Evolutionary conservation across 2,797 vertebrate species (phyloP), one percentile per base, ranked within the genome.

Genomic region (Salarias fasciatus): DNA sequence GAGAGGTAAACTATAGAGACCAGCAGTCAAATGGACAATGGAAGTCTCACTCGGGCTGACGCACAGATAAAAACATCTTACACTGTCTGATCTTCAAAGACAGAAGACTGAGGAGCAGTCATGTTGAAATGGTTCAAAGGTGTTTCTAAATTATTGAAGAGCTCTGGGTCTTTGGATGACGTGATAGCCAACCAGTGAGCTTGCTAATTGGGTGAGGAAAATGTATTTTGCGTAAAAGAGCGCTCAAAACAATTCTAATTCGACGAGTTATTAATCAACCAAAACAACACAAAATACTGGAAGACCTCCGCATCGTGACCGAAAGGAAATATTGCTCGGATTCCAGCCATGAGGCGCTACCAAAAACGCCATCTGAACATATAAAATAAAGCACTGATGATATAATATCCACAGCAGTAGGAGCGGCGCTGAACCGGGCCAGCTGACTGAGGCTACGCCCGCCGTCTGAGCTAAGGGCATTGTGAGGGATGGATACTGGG

Each of bases 41-140:
- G 69, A 76, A 79, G 72, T 74, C 69, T 82, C 79, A 48, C 69
- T 66, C 42, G 56, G 29, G 11, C 73, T 65, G 77, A 69, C 15
- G 63, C 51, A 66, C 77, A 63, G 79, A 74, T 82, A 75, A 70
- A 90, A 88, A 84, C 75, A 86, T 85, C 86, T 86, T 84, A 79
- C 30, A 3, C 56, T 45, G 71, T 87, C 65, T 87, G 86, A 88
- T 85, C 79, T 83, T 85, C 83, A 91, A 89, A 90, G 78, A 85
- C 75, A 69, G 53, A 72, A 49, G 75, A 81, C 69, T 61, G 80
- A 86, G 72, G 77, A 85, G 69, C 75, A 75, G 77, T 79, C 82
- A 52, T 80, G 82, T 82, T 64, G 71, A 79, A 85, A 83, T 12
- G 47, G 73, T 82, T 83, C 61, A 82, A 77, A 86, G 77, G 59